These are phyloP conservation scores for Neodiprion fabricii DNA, from an alignment of 1,140 invertebrate genomes.

Conservation along the genomic window DNA sequence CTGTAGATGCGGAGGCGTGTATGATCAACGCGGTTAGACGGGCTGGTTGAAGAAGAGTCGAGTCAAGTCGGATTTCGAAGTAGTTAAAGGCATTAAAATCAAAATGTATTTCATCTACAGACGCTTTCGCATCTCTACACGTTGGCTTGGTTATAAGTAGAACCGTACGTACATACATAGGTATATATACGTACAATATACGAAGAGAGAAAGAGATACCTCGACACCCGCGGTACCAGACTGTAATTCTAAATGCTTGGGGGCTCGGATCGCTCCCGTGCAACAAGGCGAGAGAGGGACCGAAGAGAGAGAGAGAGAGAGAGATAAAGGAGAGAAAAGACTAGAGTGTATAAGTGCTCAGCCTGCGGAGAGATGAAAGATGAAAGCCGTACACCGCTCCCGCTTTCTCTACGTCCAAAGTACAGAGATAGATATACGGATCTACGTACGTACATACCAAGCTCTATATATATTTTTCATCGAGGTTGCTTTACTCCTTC, in stretches of 20 bases:
- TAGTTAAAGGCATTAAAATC: constrained; percentile 61
- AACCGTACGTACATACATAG: too few relatives aligned
- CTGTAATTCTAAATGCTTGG: neutral
- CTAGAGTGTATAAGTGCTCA: constrained; percentile 56
- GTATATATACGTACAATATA: neutral
- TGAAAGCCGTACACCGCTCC: constrained; percentile 55
- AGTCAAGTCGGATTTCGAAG: constrained; percentile 48
- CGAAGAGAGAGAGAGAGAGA: constrained; percentile 32
- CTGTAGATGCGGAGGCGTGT: too few relatives aligned
- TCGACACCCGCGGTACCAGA: constrained; percentile 12
- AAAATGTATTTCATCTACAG: constrained; percentile 48
- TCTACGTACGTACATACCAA: too few relatives aligned
- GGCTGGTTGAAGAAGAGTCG: too few relatives aligned
- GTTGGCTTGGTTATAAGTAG: too few relatives aligned
- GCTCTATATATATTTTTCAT: neutral
- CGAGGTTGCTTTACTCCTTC: neutral
- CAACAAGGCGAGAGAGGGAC: constrained; percentile 29
- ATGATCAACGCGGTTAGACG: too few relatives aligned
- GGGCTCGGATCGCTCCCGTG: neutral
- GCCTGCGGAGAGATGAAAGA: constrained; percentile 53
- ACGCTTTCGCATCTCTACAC: too few relatives aligned
- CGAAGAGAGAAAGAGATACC: constrained; percentile 16
- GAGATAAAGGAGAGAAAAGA: constrained; percentile 32
- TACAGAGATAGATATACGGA: constrained; percentile 50
- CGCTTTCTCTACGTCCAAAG: constrained; percentile 26